Evolutionary conservation across 2,888 invertebrate species (phyloP), one percentile per base, ranked within the genome.

Genomic region (Sthenelais limicola): DNA sequence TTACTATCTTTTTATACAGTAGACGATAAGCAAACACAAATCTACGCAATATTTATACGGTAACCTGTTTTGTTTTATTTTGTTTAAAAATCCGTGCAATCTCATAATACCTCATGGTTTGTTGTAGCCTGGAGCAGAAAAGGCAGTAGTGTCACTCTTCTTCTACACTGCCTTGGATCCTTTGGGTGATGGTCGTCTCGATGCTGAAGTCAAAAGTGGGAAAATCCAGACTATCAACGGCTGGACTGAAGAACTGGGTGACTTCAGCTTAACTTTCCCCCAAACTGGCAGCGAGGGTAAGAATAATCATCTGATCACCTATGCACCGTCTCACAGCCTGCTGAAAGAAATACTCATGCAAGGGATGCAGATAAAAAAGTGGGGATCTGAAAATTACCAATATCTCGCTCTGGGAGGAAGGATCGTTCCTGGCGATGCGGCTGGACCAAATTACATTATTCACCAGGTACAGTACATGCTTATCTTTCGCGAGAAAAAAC

Each of bases 241-340:
- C 0, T 91, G 92, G 83, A 93, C 95, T 0, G 91, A 92, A 3
- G 92, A 93, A 3, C 89, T 97, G 7, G 94, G 94, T 32, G 91
- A 93, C 80, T 98, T 96, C 83, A 91, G 90, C 48, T 87, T 93
- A 52, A 90, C 89, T 80, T 88, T 91, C 76, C 87, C 87, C 24
- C n/a, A 38, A 49, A 47, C 66, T 12, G 48, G 76, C 76, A 62
- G 73, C 73, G 28, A 73, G 72, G 24, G 73, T 68, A 54, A 78
- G 74, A 43, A 82, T 77, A 73, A 83, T 76, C 82, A 85, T 74
- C 79, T 87, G 21, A 77, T 84, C 3, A 81, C 85, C 12, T 80
- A 83, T 71, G 81, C 83, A 3, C 62, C 62, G 35, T 35, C 62
- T 7, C 69, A 58, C 74, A 26, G 74, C 15, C 73, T 85, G 71